These are phyloP conservation scores for Podarcis muralis DNA, from an alignment of 2,113 vertebrate genomes.

Conservation along the genomic window DNA sequence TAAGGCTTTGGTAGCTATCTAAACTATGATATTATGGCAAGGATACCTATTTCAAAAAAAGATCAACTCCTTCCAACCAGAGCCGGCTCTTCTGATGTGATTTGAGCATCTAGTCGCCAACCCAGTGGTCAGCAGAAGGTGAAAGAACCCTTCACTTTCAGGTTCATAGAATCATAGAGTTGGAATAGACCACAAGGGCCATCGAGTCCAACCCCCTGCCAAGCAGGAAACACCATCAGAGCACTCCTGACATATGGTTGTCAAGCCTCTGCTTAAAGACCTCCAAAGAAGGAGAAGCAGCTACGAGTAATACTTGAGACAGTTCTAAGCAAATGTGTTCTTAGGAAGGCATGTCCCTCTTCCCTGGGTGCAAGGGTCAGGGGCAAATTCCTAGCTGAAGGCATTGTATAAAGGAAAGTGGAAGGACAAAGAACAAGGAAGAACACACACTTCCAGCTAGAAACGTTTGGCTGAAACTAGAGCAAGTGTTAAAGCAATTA, in stretches of 20 bases:
- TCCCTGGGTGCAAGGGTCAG: not conserved
- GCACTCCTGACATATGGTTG: too few species aligned
- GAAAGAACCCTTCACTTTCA: not conserved
- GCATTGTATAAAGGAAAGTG: not conserved
- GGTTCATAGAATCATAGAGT: too few species aligned
- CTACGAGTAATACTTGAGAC: not conserved
- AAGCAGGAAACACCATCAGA: too few species aligned
- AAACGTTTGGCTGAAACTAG: not conserved
- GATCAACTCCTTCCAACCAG: not conserved
- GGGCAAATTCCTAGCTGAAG: not conserved
- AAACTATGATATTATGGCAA: too few species aligned
- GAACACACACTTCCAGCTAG: not conserved
- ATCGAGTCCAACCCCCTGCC: too few species aligned
- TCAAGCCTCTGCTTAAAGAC: too few species aligned
- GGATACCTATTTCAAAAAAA: not conserved
- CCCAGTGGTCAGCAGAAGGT: not conserved
- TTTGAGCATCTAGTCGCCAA: not conserved
- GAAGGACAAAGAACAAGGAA: not conserved
- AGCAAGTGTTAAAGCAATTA: not conserved
- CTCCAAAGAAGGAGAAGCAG: too few species aligned
- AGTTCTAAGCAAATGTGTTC: not conserved
- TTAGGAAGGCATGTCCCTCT: not conserved
- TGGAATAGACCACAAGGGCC: too few species aligned
- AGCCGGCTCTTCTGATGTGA: not conserved
- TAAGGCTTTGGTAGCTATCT: not conserved